Base-by-base conservation (phyloP, 2,888 invertebrate species). In the Holacanthella duospinosa region DNA sequence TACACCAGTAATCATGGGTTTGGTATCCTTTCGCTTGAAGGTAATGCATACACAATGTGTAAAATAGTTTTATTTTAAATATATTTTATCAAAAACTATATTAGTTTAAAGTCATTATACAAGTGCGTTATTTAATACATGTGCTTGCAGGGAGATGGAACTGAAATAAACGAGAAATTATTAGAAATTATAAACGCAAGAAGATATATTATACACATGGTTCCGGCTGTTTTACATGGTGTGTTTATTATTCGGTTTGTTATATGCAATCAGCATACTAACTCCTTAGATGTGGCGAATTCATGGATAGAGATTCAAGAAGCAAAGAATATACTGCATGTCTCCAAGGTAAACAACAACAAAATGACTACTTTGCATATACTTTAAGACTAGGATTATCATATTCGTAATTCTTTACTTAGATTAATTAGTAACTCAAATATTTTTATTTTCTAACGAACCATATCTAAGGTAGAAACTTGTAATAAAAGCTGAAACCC, bases 11-110 rank as follows among this genome's bases (percentile, higher is more conserved):
- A 82, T 86, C n/a, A 85, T 99, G 84, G 97, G 95, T 0, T 82
- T 99, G 24, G 95, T 96, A 36, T 99, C 97, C 79, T 99, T 99
- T 80, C 83, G 93, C 72, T 78, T 97, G 19, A 95, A 93, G 81
- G 86, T 81, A 75, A 68, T 29, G 9, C 9, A 12, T 9, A n/a
- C 9, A 19, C 9, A 43, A 43, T 43, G 43, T 43, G 19, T 19
- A 16, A 12, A n/a, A n/a, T n/a, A n/a, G n/a, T 43, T 9, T 9
- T 12, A 21, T 9, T 9, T 9, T 21, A n/a, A 54, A 54, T 21
- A 9, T 54, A 54, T 54, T 9, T 54, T 54, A 24, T 54, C 9
- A n/a, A n/a, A n/a, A n/a, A n/a, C n/a, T n/a, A n/a, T n/a, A n/a
- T n/a, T n/a, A n/a, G n/a, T n/a, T n/a, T n/a, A n/a, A n/a, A 36